phyloP scores from a whole-genome alignment of 2,113 vertebrate species.

The Hippotragus niger region DNA sequence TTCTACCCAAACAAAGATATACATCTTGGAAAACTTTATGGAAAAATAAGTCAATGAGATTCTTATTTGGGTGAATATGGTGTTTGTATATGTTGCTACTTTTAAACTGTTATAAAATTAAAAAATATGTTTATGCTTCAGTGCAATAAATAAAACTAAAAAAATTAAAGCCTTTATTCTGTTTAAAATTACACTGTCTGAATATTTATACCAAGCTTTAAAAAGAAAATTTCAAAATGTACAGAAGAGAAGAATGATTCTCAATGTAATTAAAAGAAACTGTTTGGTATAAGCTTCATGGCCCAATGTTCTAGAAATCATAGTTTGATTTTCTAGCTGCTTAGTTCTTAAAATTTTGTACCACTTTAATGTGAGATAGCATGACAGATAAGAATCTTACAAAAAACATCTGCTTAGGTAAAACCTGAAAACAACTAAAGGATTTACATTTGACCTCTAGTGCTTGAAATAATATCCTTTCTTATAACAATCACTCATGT shows the following conservation, averaged over 20 bases:
- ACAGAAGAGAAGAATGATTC: background rate
- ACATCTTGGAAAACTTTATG: background rate
- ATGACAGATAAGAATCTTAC: background rate
- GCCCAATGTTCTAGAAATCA: background rate
- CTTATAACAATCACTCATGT: background rate
- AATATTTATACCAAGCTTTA: background rate
- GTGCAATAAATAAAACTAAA: background rate
- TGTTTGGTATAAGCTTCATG: background rate
- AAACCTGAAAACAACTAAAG: background rate
- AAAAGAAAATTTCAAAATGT: background rate
- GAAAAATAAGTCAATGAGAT: slow-evolving; percentile 12
- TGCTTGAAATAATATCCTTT: background rate
- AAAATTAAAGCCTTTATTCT: background rate
- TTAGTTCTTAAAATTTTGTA: background rate
- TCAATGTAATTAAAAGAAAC: background rate
- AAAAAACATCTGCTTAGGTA: background rate
- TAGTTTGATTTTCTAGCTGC: background rate
- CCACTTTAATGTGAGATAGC: background rate
- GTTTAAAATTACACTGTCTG: background rate
- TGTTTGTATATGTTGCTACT: background rate
- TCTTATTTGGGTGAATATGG: background rate
- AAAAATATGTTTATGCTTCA: background rate
- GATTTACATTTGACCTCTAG: background rate
- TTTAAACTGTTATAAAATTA: slow-evolving; percentile 9
- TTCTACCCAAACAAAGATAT: background rate